Conservation (phyloP, 2,113 vertebrate species). For the Psittacara wagleri region DNA sequence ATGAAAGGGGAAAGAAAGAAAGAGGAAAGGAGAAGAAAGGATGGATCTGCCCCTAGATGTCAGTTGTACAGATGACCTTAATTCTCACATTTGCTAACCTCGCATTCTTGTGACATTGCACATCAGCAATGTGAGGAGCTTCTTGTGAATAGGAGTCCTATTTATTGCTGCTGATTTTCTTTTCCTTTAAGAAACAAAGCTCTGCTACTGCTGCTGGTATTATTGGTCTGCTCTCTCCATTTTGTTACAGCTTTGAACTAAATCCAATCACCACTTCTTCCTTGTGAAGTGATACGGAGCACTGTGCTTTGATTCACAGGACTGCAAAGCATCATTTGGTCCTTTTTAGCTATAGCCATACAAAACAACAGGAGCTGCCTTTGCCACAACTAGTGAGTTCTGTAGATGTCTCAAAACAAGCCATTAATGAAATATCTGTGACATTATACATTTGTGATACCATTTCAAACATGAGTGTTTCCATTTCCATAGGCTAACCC, state of each 20-base stretch:
- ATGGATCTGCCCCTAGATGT: background rate
- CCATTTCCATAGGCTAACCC: background rate
- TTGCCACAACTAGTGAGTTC: background rate
- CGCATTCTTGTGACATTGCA: background rate
- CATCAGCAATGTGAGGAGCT: background rate
- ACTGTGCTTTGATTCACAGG: background rate
- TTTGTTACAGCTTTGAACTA: slow-evolving; percentile 1
- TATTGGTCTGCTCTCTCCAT: background rate
- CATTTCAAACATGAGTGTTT: background rate
- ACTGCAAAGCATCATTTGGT: background rate
- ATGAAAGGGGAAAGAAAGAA: background rate
- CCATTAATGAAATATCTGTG: background rate
- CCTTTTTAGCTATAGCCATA: background rate
- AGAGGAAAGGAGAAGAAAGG: background rate
- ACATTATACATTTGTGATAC: background rate
- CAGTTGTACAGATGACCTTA: background rate
- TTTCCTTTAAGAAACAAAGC: slow-evolving; percentile 5
- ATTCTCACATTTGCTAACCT: background rate
- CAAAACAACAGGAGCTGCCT: background rate
- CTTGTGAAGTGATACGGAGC: background rate
- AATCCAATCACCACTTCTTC: background rate
- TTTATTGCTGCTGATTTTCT: background rate
- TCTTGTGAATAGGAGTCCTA: background rate
- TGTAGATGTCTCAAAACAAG: background rate
- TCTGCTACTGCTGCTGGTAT: background rate